phyloP scores from a whole-genome alignment of 1,140 invertebrate genomes.

The Ceratitis capitata region DNA sequence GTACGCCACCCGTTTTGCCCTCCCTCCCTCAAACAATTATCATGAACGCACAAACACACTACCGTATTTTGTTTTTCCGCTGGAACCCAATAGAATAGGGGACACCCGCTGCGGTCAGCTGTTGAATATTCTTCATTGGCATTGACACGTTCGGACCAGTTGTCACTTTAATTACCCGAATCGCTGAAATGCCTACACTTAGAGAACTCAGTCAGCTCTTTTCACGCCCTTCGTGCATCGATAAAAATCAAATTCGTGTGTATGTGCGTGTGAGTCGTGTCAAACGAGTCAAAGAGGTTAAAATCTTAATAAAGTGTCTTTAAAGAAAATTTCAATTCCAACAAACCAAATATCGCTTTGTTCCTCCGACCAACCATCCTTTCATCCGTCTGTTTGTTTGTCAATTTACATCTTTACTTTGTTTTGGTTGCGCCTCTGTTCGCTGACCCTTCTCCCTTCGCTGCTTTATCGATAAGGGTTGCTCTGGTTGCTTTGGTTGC shows the following conservation, averaged over 20 bases:
- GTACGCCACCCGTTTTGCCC: too few species aligned
- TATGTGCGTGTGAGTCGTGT: background rate
- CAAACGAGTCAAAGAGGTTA: conserved; percentile 4
- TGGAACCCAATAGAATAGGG: too few species aligned
- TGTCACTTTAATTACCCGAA: background rate
- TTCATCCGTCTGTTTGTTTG: background rate
- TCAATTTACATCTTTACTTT: background rate
- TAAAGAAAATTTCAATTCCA: background rate
- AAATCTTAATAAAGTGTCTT: conserved; percentile 13
- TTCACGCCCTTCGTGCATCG: background rate
- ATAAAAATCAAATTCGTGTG: background rate
- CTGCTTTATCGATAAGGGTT: background rate
- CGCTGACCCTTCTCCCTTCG: background rate
- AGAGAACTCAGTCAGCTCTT: too few species aligned
- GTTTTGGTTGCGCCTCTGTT: background rate
- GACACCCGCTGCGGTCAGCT: background rate
- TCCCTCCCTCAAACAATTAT: too few species aligned
- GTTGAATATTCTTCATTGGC: background rate
- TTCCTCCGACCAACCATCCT: background rate
- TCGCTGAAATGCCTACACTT: background rate
- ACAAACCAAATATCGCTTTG: background rate
- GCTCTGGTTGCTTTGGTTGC: background rate
- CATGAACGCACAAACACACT: too few species aligned
- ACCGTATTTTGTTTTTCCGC: too few species aligned
- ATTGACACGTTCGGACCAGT: background rate